These are phyloP conservation scores for Bimastos eiseni DNA, from an alignment of 2,888 invertebrate species.

Conservation along the genomic window DNA sequence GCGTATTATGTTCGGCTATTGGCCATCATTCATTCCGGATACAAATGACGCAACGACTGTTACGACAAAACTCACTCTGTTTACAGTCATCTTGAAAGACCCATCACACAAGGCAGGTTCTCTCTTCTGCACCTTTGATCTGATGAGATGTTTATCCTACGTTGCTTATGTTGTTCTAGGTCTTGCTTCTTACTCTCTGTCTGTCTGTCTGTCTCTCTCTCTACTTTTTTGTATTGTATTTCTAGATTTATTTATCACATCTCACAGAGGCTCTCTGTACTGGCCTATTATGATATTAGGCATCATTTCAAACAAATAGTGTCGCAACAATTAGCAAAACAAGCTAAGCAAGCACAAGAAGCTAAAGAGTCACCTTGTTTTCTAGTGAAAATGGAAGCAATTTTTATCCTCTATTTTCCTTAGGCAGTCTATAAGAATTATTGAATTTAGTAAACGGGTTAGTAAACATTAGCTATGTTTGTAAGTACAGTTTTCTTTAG, in stretches of 20 bases:
- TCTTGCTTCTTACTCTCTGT: neutral
- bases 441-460: neutral
- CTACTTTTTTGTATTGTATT: neutral
- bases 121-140: neutral
- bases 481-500: neutral
- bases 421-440: neutral
- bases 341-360: no score
- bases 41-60: slow-evolving; percentile 62
- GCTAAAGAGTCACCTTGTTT: no score
- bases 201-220: neutral
- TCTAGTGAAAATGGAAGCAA: neutral
- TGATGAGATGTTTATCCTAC: neutral
- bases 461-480: neutral
- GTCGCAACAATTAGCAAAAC: no score
- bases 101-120: slow-evolving; percentile 66
- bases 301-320: no score
- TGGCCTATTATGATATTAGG: no score
- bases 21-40: slow-evolving; percentile 76
- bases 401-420: neutral
- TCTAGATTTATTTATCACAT: no score
- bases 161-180: neutral
- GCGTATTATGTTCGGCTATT: slow-evolving; percentile 73
- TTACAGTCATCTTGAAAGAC: slow-evolving; percentile 71
- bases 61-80: slow-evolving; percentile 61
- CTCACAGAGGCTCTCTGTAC: no score